These are phyloP conservation scores for Porites lobata DNA, from an alignment of 92 coral and sea anemone genomes.

Conservation along the genomic window DNA sequence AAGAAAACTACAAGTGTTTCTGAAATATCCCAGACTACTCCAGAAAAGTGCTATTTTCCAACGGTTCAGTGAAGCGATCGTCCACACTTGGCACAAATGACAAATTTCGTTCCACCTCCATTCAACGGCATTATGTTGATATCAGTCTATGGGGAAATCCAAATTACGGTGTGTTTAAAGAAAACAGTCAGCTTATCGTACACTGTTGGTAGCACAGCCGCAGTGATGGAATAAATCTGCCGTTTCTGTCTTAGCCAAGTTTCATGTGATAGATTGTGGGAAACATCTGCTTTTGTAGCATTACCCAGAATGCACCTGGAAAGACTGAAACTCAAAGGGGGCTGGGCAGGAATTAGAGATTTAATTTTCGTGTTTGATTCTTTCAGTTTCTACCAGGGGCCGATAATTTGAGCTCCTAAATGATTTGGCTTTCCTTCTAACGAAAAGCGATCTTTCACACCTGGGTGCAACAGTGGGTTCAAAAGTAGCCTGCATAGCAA, in stretches of 20 bases:
- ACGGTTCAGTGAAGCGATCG: conserved; percentile 55
- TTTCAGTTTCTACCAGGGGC: no score
- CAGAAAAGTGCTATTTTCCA: conserved; percentile 19
- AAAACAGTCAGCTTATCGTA: conserved; percentile 15
- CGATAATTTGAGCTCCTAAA: no score
- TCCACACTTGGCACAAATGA: conserved; percentile 27
- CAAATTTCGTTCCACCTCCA: conserved; percentile 47
- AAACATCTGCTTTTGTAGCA: conserved; percentile 41
- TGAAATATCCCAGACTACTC: conserved; percentile 4
- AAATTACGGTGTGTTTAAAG: background rate
- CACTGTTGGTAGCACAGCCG: conserved; percentile 32
- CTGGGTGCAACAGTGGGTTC: no score
- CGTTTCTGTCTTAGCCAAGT: background rate
- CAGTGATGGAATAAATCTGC: conserved; percentile 11
- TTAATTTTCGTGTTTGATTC: no score
- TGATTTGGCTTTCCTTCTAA: no score
- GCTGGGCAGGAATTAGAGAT: background rate
- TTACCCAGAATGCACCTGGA: conserved; percentile 35
- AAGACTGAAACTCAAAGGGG: background rate
- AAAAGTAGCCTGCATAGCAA: no score
- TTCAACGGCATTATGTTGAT: conserved; percentile 5
- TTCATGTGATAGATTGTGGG: background rate
- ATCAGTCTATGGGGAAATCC: background rate
- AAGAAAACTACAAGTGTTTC: background rate
- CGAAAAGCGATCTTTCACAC: no score